phyloP scores from a whole-genome alignment of 2,113 vertebrate genomes.

The Eolophus roseicapilla region DNA sequence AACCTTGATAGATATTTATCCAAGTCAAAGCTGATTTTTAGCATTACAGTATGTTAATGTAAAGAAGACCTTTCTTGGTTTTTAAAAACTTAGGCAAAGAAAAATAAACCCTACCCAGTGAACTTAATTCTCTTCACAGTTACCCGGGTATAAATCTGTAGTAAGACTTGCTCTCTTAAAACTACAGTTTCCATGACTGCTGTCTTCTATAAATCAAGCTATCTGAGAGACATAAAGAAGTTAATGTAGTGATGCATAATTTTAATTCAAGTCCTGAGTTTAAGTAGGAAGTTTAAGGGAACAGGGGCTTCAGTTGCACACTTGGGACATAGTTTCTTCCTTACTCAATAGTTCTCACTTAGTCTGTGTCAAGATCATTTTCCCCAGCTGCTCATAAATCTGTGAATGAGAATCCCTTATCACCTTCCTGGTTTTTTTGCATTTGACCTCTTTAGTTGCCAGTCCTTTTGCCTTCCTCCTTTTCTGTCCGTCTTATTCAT shows the following conservation, averaged over 20 bases:
- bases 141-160: background rate
- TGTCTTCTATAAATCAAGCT: background rate
- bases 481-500: background rate
- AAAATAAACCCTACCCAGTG: background rate
- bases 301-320: background rate
- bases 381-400: background rate
- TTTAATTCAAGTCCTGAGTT: background rate
- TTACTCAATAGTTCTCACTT: background rate
- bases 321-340: background rate
- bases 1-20: conserved; percentile 28
- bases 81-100: background rate
- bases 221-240: background rate
- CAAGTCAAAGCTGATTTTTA: conserved; percentile 15
- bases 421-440: background rate
- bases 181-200: background rate
- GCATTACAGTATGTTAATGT: background rate
- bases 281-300: background rate
- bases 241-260: background rate
- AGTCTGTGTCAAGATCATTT: background rate
- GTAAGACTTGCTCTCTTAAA: background rate
- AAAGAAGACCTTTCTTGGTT: background rate
- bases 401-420: background rate
- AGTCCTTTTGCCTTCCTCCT: background rate
- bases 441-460: background rate
- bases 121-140: background rate